Evolutionary conservation across 2,888 invertebrate species (phyloP), one percentile per base, ranked within the genome.

Genomic region (Tanaodytes sp.): DNA sequence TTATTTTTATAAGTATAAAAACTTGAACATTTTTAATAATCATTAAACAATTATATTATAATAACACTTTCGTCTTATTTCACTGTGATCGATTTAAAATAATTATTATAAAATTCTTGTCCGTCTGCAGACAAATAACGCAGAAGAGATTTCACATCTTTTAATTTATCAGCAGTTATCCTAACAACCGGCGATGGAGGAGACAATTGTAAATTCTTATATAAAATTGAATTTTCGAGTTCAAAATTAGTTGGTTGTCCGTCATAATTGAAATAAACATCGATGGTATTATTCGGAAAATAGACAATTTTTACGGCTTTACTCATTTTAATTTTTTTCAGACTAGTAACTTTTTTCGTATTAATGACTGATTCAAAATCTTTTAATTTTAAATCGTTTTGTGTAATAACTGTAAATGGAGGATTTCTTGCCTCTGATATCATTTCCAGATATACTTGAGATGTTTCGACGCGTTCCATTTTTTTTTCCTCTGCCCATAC

Each of bases 401-500:
- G 33, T 33, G 14, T n/a, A 0, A 59, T 36, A 2, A 63, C 40
- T 11, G n/a, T 49, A 37, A 70, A 46, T 0, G 42, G 37, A 11
- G 68, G 67, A 31, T 48, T 39, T 45, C 46, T 42, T 8, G 62
- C 16, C 23, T 8, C 27, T 59, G 31, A 8, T 8, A 71, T 71
- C 11, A 70, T n/a, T 0, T 65, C 19, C 14, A 66, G 23, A 37
- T 66, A 69, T 16, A 69, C 58, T 2, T 42, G 11, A 9, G 19
- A 8, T 1, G 61, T 64, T 54, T 68, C 64, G 30, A 73, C 45
- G 4, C 31, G 31, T 33, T 70, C 66, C 2, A 9, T 20, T 15
- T 20, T 36, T 48, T 45, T 67, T 55, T 48, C 43, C 8, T 31
- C 18, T 51, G 18, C 33, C 72, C 45, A 33, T 64, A 64, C 31